Evolutionary conservation across 2,888 invertebrate species (phyloP).

Genomic region (Chamaedrilus cognettii): DNA sequence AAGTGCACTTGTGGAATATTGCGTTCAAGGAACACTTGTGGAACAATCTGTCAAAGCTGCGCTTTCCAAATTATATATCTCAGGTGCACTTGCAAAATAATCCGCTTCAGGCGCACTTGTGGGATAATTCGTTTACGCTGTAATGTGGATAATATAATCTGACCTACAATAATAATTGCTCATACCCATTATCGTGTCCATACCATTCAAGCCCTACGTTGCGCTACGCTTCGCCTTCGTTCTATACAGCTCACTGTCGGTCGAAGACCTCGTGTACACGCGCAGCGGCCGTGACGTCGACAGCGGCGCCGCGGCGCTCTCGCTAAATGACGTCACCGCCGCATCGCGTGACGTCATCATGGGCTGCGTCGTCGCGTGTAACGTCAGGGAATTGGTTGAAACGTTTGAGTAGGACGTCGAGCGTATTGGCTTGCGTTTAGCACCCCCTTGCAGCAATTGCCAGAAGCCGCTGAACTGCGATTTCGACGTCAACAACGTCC

Average conservation of each 20-base stretch:
- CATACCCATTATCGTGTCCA: too few species aligned
- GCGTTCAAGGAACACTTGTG: too few species aligned
- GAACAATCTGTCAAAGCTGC: too few species aligned
- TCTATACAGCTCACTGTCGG: slow-evolving; percentile 23
- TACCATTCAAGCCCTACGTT: too few species aligned
- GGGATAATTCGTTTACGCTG: too few species aligned
- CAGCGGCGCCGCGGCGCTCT: neutral
- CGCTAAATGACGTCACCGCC: neutral
- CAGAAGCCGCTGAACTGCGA: neutral
- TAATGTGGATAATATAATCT: too few species aligned
- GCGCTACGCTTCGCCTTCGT: neutral
- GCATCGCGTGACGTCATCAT: neutral
- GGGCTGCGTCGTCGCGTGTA: too few species aligned
- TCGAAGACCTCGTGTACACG: slow-evolving; percentile 24
- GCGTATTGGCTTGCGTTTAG: neutral
- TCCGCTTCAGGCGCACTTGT: too few species aligned
- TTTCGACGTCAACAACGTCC: neutral
- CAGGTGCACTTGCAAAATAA: too few species aligned
- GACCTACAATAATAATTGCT: too few species aligned
- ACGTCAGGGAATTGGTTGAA: neutral
- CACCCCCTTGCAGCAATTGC: neutral
- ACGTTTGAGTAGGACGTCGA: slow-evolving; percentile 20
- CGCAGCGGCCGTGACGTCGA: slow-evolving; percentile 29
- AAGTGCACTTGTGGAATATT: too few species aligned
- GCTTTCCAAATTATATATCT: too few species aligned